Conservation (phyloP, 2,797 vertebrate genomes). For the Malacoraja senta region DNA sequence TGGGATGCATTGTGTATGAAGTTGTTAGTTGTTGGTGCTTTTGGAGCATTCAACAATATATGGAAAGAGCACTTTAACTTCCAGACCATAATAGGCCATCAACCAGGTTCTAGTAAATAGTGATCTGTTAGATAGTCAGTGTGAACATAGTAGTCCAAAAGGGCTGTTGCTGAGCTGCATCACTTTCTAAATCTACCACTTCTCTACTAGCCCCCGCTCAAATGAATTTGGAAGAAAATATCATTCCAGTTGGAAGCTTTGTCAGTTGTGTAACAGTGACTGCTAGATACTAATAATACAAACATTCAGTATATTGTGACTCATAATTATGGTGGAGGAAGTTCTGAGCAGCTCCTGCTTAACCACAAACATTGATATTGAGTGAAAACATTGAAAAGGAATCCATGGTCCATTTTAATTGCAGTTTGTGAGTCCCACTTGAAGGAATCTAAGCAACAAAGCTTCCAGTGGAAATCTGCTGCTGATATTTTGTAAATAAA, state of each 20-base stretch:
- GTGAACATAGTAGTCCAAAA: too few relatives aligned
- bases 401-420: neutral
- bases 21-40: too few relatives aligned
- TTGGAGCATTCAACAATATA: too few relatives aligned
- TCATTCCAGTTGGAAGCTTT: neutral
- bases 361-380: neutral
- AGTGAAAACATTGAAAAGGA: neutral
- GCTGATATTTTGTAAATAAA: neutral
- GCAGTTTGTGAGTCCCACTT: neutral
- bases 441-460: neutral
- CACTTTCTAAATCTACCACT: too few relatives aligned
- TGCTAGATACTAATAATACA: neutral
- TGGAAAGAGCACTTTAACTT: too few relatives aligned
- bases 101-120: too few relatives aligned
- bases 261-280: neutral
- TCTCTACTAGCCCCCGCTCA: neutral
- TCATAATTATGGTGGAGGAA: neutral
- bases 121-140: too few relatives aligned
- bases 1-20: too few relatives aligned
- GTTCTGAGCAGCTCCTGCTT: neutral
- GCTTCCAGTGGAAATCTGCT: neutral
- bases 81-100: too few relatives aligned
- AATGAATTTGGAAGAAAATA: neutral
- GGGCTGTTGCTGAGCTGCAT: too few relatives aligned
- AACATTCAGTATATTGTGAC: neutral